phyloP scores from a whole-genome alignment of 2,888 invertebrate species.

The Pristionchus japonicus region DNA sequence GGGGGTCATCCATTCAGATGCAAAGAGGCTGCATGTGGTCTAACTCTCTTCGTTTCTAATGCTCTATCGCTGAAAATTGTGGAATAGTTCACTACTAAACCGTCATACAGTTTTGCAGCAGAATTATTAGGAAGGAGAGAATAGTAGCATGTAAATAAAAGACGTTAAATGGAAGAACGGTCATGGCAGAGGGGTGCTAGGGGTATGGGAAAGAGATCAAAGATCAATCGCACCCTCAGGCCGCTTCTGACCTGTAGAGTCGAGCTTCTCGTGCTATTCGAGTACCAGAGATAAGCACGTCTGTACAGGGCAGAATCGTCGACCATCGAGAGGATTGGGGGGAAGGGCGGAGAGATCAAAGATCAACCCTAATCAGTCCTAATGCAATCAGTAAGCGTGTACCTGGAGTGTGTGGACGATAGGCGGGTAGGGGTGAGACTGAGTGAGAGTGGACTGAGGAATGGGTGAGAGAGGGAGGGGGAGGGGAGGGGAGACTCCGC shows the following conservation, averaged over 20 bases:
- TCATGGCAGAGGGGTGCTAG: neutral
- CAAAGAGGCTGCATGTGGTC: neutral
- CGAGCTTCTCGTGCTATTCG: conserved; percentile 38
- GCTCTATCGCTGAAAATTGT: neutral
- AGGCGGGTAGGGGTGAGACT: neutral
- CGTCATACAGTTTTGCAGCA: no score
- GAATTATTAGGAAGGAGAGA: no score
- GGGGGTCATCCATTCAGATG: neutral
- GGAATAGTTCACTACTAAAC: no score
- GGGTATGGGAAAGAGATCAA: neutral
- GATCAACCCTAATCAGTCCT: neutral
- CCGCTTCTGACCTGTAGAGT: conserved; percentile 45
- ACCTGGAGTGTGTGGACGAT: neutral
- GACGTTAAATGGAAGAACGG: neutral
- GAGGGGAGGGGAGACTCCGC: conserved; percentile 9
- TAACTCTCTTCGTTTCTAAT: neutral
- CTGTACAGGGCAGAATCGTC: conserved; percentile 44
- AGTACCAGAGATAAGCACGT: conserved; percentile 40
- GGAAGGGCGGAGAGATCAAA: neutral
- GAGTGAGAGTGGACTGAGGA: neutral
- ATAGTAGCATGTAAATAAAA: no score
- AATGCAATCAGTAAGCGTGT: neutral
- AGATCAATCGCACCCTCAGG: neutral
- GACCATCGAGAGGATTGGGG: neutral
- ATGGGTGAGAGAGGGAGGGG: neutral